A percentile compares a stretch with the other conserved stretches of the same genome.
phyloP scores from a whole-genome alignment of 2,888 invertebrate species.

The Pachydiplax longipennis region DNA sequence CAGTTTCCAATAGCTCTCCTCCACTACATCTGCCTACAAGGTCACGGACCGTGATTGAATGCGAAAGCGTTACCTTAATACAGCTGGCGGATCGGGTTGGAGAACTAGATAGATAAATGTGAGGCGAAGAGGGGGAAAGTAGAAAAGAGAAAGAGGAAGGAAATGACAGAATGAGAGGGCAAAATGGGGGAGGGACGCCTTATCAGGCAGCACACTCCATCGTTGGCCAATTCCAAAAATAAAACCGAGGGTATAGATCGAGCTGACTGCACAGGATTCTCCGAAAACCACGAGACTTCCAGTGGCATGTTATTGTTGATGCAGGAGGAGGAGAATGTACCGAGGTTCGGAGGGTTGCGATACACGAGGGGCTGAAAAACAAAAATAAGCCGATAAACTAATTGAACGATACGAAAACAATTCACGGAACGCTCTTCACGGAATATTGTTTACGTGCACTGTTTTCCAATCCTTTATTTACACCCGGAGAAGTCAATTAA shows the following conservation, averaged over 20 bases:
- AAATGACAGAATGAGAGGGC: not conserved
- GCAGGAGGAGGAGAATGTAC: not conserved
- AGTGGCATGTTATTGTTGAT: not conserved
- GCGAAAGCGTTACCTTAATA: not conserved
- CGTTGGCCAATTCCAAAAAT: conserved; percentile 17
- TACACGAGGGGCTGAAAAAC: not conserved
- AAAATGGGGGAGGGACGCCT: not conserved
- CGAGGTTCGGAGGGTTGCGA: not conserved
- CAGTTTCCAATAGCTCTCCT: not conserved
- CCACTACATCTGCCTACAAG: not conserved
- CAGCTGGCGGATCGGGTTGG: not conserved
- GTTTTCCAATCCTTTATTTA: no score
- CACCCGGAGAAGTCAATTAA: no score
- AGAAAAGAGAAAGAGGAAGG: not conserved
- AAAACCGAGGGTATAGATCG: conserved; percentile 6
- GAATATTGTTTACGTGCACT: no score
- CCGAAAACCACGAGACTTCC: not conserved
- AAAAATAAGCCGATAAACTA: not conserved
- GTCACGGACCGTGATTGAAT: not conserved
- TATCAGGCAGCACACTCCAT: conserved; percentile 27
- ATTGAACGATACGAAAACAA: no score
- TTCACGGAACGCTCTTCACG: no score
- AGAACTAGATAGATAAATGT: not conserved
- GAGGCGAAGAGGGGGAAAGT: not conserved
- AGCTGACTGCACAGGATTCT: conserved; percentile 25